Conservation (phyloP, 2,113 vertebrate genomes). For the Etheostoma spectabile region DNA sequence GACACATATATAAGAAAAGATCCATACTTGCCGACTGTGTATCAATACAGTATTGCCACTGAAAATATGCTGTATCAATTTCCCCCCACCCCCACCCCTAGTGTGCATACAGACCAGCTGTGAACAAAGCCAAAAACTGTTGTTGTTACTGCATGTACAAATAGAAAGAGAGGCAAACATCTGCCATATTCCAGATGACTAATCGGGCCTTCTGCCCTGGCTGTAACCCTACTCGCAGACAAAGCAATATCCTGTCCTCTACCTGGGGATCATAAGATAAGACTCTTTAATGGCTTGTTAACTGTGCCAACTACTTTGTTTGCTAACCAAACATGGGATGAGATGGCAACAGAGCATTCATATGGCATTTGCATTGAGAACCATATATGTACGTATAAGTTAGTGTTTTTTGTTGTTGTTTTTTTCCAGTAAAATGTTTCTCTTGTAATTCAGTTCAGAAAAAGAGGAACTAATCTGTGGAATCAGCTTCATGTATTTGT, state of each 20-base stretch:
- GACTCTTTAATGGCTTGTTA: background rate
- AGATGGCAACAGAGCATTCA: background rate
- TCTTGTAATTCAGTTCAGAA: background rate
- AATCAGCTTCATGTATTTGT: background rate
- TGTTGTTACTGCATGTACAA: background rate
- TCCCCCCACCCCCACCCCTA: slow-evolving; percentile 20
- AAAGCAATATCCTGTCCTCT: slow-evolving; percentile 3
- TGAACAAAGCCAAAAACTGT: background rate
- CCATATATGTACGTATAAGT: no score
- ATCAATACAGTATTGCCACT: no score
- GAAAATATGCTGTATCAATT: no score
- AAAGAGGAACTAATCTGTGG: background rate
- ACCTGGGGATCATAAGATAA: background rate
- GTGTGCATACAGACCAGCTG: slow-evolving; percentile 81
- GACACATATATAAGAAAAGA: no score
- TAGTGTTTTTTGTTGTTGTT: no score
- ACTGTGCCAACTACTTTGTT: background rate
- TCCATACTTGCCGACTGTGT: no score
- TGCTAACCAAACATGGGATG: background rate
- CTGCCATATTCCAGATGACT: background rate
- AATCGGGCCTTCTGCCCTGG: fast-evolving
- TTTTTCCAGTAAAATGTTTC: background rate
- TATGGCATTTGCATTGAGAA: background rate
- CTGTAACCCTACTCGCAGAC: background rate
- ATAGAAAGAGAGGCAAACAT: background rate